Percentiles rank a stretch among this genome's conserved stretches.
phyloP scores from a whole-genome alignment of 1,140 invertebrate genomes.

The Trachymyrmex cornetzi region DNA sequence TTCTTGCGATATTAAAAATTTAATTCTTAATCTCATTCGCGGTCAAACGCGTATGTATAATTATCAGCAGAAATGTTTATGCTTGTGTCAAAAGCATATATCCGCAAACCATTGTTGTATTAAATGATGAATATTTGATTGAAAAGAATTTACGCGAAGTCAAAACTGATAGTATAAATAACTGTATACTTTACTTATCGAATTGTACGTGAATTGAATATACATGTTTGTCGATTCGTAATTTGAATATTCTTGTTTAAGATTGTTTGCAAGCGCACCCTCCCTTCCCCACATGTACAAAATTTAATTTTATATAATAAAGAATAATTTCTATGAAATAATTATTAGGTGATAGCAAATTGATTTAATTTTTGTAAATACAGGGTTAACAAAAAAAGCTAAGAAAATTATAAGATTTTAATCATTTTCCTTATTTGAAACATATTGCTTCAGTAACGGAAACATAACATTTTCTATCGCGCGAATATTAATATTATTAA shows the following conservation, averaged over 20 bases:
- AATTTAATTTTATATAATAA: neutral
- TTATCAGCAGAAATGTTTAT: neutral
- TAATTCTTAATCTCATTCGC: neutral
- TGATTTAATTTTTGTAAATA: neutral
- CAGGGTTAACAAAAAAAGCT: neutral
- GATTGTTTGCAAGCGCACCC: neutral
- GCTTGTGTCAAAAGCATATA: neutral
- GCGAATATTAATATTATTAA: slow-evolving; percentile 39
- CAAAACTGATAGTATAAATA: neutral
- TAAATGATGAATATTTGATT: neutral
- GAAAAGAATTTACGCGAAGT: neutral
- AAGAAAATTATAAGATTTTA: neutral
- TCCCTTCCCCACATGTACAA: too few relatives aligned
- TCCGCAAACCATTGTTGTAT: neutral
- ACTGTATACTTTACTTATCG: neutral
- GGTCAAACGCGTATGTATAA: neutral
- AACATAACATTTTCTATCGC: slow-evolving; percentile 14
- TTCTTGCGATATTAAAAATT: neutral
- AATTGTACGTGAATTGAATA: neutral
- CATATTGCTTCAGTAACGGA: neutral
- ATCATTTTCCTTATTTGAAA: neutral
- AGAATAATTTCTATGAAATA: neutral
- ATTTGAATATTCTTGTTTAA: neutral
- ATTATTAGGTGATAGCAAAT: neutral
- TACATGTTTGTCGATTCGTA: neutral